These are phyloP conservation scores for Physocephala rufipes DNA, from an alignment of 2,888 invertebrate species.

Conservation along the genomic window DNA sequence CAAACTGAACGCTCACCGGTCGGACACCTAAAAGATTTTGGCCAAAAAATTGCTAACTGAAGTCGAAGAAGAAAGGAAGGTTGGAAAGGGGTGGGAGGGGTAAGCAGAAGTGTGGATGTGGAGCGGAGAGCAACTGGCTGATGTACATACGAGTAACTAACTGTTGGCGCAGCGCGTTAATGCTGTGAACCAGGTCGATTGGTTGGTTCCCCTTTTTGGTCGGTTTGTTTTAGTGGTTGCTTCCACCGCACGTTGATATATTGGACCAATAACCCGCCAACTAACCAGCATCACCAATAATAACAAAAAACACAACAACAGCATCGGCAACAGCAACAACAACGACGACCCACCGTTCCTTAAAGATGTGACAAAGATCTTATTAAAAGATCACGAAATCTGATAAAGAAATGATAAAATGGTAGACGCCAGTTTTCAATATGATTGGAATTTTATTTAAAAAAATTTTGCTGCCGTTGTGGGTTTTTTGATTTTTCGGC, in stretches of 20 bases:
- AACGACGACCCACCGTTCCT: conserved; percentile 53
- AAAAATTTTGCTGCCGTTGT: background rate
- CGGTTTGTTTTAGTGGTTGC: conserved; percentile 10
- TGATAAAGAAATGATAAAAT: conserved; percentile 65
- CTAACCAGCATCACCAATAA: background rate
- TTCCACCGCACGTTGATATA: conserved; percentile 56
- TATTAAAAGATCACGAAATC: conserved; percentile 63
- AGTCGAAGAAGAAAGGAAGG: background rate
- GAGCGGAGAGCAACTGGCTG: background rate
- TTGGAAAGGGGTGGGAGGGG: background rate
- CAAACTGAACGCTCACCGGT: conserved; percentile 11
- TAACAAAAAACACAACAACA: background rate
- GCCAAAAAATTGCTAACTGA: conserved; percentile 3
- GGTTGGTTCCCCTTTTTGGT: conserved; percentile 9
- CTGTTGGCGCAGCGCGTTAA: conserved; percentile 41
- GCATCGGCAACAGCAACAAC: background rate
- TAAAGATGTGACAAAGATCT: conserved; percentile 64
- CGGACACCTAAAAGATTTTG: conserved; percentile 40
- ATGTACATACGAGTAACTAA: conserved; percentile 22
- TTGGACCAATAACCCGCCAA: conserved; percentile 45
- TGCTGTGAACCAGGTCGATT: background rate
- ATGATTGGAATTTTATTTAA: conserved; percentile 59
- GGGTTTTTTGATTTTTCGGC: background rate
- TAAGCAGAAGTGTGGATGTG: too few species aligned
- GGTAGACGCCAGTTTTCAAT: conserved; percentile 66